A percentile compares a stretch with the other conserved stretches of the same genome.
These are phyloP conservation scores for Cynoglossus semilaevis DNA, from an alignment of 2,113 vertebrate genomes.

Conservation along the genomic window DNA sequence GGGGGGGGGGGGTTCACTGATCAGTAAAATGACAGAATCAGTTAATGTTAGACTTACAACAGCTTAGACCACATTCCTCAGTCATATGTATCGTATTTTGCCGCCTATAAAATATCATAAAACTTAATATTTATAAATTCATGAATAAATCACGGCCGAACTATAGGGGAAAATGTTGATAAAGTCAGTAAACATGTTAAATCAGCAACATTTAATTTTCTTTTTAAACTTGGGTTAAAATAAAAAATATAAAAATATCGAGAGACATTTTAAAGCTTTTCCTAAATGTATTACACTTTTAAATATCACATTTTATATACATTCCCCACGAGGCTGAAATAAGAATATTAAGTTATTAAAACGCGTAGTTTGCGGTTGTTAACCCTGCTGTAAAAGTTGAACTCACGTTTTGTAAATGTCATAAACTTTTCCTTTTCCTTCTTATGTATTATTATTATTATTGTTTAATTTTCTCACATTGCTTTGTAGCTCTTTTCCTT, in stretches of 20 bases:
- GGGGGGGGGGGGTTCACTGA: conserved; percentile 42
- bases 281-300: background rate
- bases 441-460: conserved; percentile 50
- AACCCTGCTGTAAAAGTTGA: conserved; percentile 77
- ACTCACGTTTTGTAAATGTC: conserved; percentile 72
- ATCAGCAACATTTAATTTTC: background rate
- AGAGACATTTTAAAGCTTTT: background rate
- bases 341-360: conserved; percentile 89
- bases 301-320: conserved; percentile 8
- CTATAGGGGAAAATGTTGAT: conserved; percentile 3
- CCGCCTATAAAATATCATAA: conserved; percentile 14
- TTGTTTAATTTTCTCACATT: conserved; percentile 53
- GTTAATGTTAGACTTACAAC: conserved; percentile 39
- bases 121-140: conserved; percentile 37
- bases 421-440: conserved; percentile 16
- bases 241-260: conserved; percentile 5
- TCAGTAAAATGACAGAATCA: conserved; percentile 43
- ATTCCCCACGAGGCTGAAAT: conserved; percentile 9
- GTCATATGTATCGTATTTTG: conserved; percentile 4
- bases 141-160: conserved; percentile 22
- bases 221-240: conserved; percentile 13
- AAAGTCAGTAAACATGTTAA: no score
- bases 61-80: conserved; percentile 22
- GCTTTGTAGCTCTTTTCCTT: conserved; percentile 53
- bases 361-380: conserved; percentile 78